A percentile compares a stretch with the other conserved stretches of the same genome.
Conservation (phyloP, 2,888 invertebrate species). For the Andrena trimmerana region DNA sequence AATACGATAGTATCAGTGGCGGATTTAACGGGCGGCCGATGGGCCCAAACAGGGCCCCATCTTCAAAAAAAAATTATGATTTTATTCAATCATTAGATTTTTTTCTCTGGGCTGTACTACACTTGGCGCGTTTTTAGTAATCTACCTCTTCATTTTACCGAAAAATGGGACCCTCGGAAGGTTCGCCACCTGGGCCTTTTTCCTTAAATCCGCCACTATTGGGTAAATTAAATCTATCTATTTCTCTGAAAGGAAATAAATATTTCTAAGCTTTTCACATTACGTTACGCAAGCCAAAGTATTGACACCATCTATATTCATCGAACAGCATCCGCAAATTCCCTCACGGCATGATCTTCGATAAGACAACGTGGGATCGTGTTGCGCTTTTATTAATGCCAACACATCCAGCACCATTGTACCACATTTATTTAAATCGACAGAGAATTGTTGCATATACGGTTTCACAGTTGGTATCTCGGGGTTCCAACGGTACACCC, state of each 20-base stretch:
- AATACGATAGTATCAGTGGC: no score
- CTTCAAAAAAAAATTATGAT: no score
- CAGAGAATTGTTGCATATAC: slow-evolving; percentile 87
- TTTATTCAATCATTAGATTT: no score
- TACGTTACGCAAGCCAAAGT: slow-evolving; percentile 87
- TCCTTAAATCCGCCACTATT: no score
- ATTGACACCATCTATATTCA: slow-evolving; percentile 89
- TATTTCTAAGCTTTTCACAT: slow-evolving; percentile 39
- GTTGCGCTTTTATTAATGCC: slow-evolving; percentile 87
- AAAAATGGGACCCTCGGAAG: no score
- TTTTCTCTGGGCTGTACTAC: no score
- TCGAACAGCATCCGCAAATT: slow-evolving; percentile 89
- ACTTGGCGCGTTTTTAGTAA: no score
- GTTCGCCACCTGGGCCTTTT: no score
- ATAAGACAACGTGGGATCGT: slow-evolving; percentile 88
- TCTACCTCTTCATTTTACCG: no score
- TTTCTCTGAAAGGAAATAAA: background rate
- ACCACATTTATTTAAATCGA: slow-evolving; percentile 88
- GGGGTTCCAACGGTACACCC: slow-evolving; percentile 87
- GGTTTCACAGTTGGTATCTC: slow-evolving; percentile 86
- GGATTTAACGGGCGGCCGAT: no score
- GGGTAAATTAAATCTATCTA: background rate
- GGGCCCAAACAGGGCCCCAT: no score
- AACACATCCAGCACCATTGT: slow-evolving; percentile 88
- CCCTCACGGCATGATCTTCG: slow-evolving; percentile 89